Conservation (phyloP, 2,888 invertebrate genomes). For the Euzophera pinguis region DNA sequence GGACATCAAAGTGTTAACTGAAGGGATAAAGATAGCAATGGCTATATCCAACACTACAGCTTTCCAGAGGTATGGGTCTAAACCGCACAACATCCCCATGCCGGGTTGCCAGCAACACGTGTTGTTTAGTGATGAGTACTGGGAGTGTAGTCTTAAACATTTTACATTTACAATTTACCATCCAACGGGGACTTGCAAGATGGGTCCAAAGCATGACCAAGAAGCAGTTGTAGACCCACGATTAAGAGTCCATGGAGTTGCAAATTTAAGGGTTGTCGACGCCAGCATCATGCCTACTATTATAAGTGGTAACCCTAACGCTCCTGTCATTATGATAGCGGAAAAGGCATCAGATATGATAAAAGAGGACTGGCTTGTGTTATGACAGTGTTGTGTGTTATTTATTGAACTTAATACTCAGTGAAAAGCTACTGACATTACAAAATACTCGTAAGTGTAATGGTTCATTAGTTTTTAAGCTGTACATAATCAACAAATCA, state of each 20-base stretch:
- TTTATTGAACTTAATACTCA: slow-evolving; percentile 14
- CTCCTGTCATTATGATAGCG: slow-evolving; percentile 93
- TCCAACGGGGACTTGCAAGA: slow-evolving; percentile 91
- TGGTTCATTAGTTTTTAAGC: slow-evolving; percentile 30
- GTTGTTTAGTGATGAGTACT: slow-evolving; percentile 89
- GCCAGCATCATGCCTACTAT: slow-evolving; percentile 94
- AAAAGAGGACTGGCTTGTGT: slow-evolving; percentile 89
- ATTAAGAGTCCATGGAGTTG: slow-evolving; percentile 87
- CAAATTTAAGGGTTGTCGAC: slow-evolving; percentile 88
- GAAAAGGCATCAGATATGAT: slow-evolving; percentile 95
- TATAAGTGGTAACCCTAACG: slow-evolving; percentile 94
- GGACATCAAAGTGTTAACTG: slow-evolving; percentile 88
- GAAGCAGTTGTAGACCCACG: slow-evolving; percentile 90
- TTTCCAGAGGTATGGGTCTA: slow-evolving; percentile 89
- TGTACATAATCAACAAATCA: slow-evolving; percentile 30
- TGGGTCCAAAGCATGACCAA: slow-evolving; percentile 88
- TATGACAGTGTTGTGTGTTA: slow-evolving; percentile 56
- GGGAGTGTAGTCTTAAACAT: slow-evolving; percentile 91
- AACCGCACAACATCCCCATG: slow-evolving; percentile 88
- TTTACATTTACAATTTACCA: slow-evolving; percentile 92
- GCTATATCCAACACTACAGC: slow-evolving; percentile 88
- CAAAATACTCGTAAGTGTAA: slow-evolving; percentile 38
- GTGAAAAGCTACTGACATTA: slow-evolving; percentile 33
- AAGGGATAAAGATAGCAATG: slow-evolving; percentile 91
- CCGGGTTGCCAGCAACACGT: slow-evolving; percentile 88